phyloP scores from a whole-genome alignment of 1,140 invertebrate genomes.

The Arctopsyche grandis region DNA sequence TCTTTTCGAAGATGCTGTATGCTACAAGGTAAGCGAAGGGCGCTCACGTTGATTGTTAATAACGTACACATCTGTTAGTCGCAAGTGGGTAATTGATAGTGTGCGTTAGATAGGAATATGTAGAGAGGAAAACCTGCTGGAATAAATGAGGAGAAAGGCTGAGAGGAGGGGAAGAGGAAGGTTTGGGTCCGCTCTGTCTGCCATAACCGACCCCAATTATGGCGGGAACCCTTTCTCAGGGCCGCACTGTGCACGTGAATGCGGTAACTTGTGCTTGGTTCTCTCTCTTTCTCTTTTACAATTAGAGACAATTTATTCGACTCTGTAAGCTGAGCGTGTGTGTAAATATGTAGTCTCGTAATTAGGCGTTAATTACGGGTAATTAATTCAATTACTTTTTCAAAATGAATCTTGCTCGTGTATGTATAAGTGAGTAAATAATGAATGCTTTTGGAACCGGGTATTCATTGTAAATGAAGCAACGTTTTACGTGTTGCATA shows the following conservation, averaged over 20 bases:
- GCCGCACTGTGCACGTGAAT: background rate
- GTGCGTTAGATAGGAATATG: background rate
- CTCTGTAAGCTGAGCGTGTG: background rate
- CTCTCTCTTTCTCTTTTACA: background rate
- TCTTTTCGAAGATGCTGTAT: background rate
- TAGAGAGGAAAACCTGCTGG: background rate
- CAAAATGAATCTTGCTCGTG: background rate
- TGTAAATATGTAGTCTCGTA: background rate
- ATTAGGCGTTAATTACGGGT: background rate
- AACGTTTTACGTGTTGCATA: too few relatives aligned
- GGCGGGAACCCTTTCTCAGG: slow-evolving; percentile 35
- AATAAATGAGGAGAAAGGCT: background rate
- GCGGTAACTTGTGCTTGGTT: background rate
- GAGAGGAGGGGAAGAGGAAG: slow-evolving; percentile 3
- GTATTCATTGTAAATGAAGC: too few relatives aligned
- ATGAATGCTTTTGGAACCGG: too few relatives aligned
- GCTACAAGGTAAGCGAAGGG: background rate
- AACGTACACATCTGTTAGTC: slow-evolving; percentile 19
- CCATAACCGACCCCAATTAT: slow-evolving; percentile 38
- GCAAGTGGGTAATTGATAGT: slow-evolving; percentile 38
- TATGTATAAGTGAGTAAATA: too few relatives aligned
- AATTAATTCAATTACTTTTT: background rate
- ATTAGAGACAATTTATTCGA: background rate
- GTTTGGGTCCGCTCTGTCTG: slow-evolving; percentile 35
- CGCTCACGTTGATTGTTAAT: slow-evolving; percentile 5